phyloP scores from a whole-genome alignment of 2,797 vertebrate genomes.

The Sorex maritimensis region DNA sequence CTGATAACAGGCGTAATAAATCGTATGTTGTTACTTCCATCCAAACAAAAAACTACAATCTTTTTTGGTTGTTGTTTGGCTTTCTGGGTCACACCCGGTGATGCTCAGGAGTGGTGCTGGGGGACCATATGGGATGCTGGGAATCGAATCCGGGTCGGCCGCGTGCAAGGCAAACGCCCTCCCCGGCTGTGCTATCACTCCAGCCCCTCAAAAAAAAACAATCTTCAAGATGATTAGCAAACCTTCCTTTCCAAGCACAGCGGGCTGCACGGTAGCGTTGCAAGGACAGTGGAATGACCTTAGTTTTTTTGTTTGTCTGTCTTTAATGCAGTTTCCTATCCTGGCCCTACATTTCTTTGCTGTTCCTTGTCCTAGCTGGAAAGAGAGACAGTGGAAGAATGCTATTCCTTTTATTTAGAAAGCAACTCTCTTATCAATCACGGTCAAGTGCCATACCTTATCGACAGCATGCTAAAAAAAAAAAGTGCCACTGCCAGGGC shows the following conservation, averaged over 20 bases:
- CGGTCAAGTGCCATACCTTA: neutral
- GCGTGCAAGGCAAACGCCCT: too few species aligned
- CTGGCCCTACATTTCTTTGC: neutral
- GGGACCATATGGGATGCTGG: too few species aligned
- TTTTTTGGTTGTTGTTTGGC: too few species aligned
- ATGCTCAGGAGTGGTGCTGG: too few species aligned
- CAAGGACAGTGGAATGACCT: slow-evolving; percentile 18
- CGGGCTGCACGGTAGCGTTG: neutral
- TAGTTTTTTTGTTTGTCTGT: neutral
- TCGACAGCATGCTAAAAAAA: too few species aligned
- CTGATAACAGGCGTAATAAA: neutral
- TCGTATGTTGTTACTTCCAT: neutral
- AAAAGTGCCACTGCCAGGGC: neutral
- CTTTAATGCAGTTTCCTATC: neutral
- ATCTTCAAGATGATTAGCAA: slow-evolving; percentile 46
- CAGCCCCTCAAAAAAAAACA: neutral
- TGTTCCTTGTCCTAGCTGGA: neutral
- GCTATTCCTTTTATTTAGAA: neutral
- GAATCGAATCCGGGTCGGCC: too few species aligned
- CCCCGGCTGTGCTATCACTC: too few species aligned
- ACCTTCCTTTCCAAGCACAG: slow-evolving; percentile 46
- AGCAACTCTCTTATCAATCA: neutral
- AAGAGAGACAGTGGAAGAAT: neutral
- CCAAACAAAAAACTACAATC: neutral
- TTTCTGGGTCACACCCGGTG: too few species aligned